Percentiles rank a stretch among this genome's conserved stretches.
Evolutionary conservation across 2,888 invertebrate species (phyloP).

Genomic region (Cremastinae sp.): DNA sequence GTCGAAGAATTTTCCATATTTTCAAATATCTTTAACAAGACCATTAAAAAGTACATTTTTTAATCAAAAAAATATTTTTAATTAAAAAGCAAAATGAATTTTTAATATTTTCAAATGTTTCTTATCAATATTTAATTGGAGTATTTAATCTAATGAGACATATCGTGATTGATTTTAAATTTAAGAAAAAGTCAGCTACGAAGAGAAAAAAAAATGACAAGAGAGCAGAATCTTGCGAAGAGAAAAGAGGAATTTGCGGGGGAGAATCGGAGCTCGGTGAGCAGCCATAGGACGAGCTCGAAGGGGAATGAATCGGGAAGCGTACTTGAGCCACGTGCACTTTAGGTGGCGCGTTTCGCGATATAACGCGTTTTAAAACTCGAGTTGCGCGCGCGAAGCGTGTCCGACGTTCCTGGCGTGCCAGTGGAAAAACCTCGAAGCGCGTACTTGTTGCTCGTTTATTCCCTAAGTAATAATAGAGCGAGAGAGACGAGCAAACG

Average conservation of each 20-base stretch:
- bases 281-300: slow-evolving; percentile 51
- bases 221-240: slow-evolving; percentile 52
- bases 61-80: no score
- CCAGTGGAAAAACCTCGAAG: slow-evolving; percentile 67
- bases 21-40: no score
- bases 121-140: no score
- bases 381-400: slow-evolving; percentile 57
- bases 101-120: no score
- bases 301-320: slow-evolving; percentile 55
- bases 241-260: slow-evolving; percentile 49
- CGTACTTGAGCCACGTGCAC: slow-evolving; percentile 71
- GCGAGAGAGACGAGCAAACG: no score
- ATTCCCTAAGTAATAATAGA: slow-evolving; percentile 65
- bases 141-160: no score
- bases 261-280: slow-evolving; percentile 51
- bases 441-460: slow-evolving; percentile 64
- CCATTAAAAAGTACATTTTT: no score
- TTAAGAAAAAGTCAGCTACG: slow-evolving; percentile 34
- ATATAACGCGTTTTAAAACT: slow-evolving; percentile 36
- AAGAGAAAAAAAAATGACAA: slow-evolving; percentile 36
- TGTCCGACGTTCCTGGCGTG: slow-evolving; percentile 70
- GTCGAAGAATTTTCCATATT: no score
- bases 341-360: slow-evolving; percentile 48
- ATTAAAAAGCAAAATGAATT: no score
- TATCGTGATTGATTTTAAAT: no score